Conservation (phyloP, 2,888 invertebrate genomes). For the Archips xylosteana region DNA sequence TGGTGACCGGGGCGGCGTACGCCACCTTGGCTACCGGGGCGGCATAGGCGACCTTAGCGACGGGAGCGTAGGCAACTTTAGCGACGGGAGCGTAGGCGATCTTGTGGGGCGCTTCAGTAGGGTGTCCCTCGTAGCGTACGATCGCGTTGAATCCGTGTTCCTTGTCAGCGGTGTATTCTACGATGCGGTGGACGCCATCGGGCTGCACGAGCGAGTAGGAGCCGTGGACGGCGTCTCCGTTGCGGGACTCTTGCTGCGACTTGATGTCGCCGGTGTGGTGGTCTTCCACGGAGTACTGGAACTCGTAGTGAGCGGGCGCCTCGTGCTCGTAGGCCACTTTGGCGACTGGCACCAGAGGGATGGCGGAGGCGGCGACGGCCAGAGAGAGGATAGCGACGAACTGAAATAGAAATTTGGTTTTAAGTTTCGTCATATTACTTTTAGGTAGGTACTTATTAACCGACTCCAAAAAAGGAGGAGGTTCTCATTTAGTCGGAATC, state of each 20-base stretch:
- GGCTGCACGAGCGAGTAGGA: slow-evolving; percentile 81
- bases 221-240: slow-evolving; percentile 76
- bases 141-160: slow-evolving; percentile 58
- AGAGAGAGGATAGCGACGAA: slow-evolving; percentile 66
- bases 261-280: slow-evolving; percentile 76
- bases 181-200: slow-evolving; percentile 76
- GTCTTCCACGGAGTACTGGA: slow-evolving; percentile 78
- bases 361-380: slow-evolving; percentile 60
- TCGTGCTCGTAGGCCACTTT: slow-evolving; percentile 54
- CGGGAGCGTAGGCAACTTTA: slow-evolving; percentile 51
- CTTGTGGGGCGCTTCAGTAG: slow-evolving; percentile 49
- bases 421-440: slow-evolving; percentile 2
- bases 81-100: slow-evolving; percentile 45
- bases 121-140: slow-evolving; percentile 58
- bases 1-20: slow-evolving; percentile 49
- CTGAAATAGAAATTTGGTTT: slow-evolving; percentile 50
- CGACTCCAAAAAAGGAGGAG: too few relatives aligned
- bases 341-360: slow-evolving; percentile 56
- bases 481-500: too few relatives aligned
- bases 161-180: slow-evolving; percentile 71
- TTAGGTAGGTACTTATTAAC: not conserved
- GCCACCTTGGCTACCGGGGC: slow-evolving; percentile 51
- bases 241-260: slow-evolving; percentile 76
- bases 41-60: slow-evolving; percentile 51
- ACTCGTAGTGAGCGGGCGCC: slow-evolving; percentile 63